phyloP scores from a whole-genome alignment of 2,888 invertebrate genomes.

The Latrodectus hesperus region DNA sequence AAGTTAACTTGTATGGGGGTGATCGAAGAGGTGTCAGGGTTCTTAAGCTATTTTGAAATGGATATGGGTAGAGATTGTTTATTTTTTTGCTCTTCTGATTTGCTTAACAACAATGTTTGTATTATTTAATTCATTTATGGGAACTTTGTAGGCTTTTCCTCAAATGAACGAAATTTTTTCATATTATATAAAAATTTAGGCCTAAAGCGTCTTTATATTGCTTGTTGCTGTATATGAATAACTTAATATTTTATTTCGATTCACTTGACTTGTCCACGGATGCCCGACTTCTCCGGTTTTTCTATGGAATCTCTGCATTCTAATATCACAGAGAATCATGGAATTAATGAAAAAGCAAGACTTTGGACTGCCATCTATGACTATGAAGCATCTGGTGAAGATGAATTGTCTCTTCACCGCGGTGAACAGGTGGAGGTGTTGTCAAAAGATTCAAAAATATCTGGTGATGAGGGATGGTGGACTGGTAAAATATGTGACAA shows the following conservation, averaged over 20 bases:
- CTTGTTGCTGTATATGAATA: neutral
- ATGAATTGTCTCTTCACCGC: constrained; percentile 90
- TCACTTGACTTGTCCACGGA: constrained; percentile 50
- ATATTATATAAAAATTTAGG: constrained; percentile 49
- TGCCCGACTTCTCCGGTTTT: constrained; percentile 57
- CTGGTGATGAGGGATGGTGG: constrained; percentile 99
- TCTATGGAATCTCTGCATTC: constrained; percentile 68
- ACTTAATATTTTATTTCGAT: constrained; percentile 3
- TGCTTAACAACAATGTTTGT: constrained; percentile 14
- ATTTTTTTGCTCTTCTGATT: constrained; percentile 30
- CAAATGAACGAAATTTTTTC: constrained; percentile 16
- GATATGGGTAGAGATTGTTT: constrained; percentile 53
- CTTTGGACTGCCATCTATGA: constrained; percentile 91
- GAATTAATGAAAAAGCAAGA: constrained; percentile 53
- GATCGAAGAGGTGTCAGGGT: constrained; percentile 66
- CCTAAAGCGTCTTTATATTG: constrained; percentile 42
- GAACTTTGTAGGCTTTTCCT: constrained; percentile 11
- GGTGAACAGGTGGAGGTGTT: constrained; percentile 93
- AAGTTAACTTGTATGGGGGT: constrained; percentile 61
- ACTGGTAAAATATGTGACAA: constrained; percentile 94
- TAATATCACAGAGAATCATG: constrained; percentile 59
- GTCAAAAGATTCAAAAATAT: constrained; percentile 94
- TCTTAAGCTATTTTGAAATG: constrained; percentile 53
- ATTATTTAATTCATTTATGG: constrained; percentile 1
- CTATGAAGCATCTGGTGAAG: constrained; percentile 93